phyloP scores from a whole-genome alignment of 2,888 invertebrate genomes.

The Protodeltote pygarga region DNA sequence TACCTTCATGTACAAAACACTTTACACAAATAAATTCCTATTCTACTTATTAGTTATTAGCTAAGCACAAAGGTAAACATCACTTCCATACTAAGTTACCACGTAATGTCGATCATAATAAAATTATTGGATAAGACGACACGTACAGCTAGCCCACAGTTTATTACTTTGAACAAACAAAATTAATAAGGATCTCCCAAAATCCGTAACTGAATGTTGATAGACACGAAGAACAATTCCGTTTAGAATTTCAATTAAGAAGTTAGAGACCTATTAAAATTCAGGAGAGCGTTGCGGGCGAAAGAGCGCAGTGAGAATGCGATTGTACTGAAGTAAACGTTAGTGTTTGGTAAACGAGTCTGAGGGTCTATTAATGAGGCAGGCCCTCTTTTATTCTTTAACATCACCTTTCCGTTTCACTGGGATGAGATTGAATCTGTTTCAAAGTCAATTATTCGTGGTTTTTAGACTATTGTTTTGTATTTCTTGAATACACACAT shows the following conservation, averaged over 20 bases:
- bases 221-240: slow-evolving; percentile 65
- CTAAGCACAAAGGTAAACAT: slow-evolving; percentile 33
- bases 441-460: slow-evolving; percentile 29
- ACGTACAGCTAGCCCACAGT: slow-evolving; percentile 36
- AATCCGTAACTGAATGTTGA: slow-evolving; percentile 68
- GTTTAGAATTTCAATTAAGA: slow-evolving; percentile 74
- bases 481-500: no score
- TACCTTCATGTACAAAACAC: slow-evolving; percentile 31
- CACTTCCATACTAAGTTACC: slow-evolving; percentile 26
- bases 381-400: slow-evolving; percentile 32
- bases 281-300: slow-evolving; percentile 61
- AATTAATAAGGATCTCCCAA: slow-evolving; percentile 60
- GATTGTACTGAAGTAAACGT: slow-evolving; percentile 62
- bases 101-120: slow-evolving; percentile 38
- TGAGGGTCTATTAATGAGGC: slow-evolving; percentile 50
- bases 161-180: slow-evolving; percentile 54
- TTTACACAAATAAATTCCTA: slow-evolving; percentile 31
- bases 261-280: slow-evolving; percentile 71
- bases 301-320: slow-evolving; percentile 60
- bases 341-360: slow-evolving; percentile 55
- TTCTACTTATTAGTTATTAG: slow-evolving; percentile 12
- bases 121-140: slow-evolving; percentile 40
- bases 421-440: slow-evolving; percentile 35
- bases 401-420: slow-evolving; percentile 37
- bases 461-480: slow-evolving; percentile 23